Evolutionary conservation across 2,888 invertebrate species (phyloP).

Genomic region (Linyphia triangularis): DNA sequence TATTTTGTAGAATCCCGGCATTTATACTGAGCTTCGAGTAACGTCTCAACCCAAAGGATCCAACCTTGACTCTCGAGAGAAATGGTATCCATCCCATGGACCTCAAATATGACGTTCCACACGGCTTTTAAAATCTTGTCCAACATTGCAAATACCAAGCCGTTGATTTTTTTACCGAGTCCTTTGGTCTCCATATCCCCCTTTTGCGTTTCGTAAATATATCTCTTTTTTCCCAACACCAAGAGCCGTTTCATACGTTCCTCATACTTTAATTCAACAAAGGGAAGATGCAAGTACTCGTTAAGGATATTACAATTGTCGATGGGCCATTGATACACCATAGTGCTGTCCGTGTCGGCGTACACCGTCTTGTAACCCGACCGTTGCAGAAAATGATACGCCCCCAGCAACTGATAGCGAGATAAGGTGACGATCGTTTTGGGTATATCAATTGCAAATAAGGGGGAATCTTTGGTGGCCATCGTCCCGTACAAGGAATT

Average conservation of each 20-base stretch:
- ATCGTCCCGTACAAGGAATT: conserved; percentile 55
- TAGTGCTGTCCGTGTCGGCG: conserved; percentile 47
- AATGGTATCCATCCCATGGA: background rate
- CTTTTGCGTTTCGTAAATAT: conserved; percentile 14
- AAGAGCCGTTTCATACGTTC: conserved; percentile 7
- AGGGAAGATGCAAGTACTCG: conserved; percentile 22
- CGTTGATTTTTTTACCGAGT: conserved; percentile 37
- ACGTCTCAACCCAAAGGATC: conserved; percentile 19
- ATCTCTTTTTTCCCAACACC: conserved; percentile 35
- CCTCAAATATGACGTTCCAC: background rate
- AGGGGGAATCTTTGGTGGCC: conserved; percentile 3
- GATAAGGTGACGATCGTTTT: conserved; percentile 9
- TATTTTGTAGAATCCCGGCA: conserved; percentile 20
- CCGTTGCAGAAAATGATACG: background rate
- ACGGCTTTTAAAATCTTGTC: background rate
- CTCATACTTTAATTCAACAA: conserved; percentile 19
- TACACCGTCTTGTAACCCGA: conserved; percentile 1
- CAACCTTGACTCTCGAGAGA: conserved; percentile 38
- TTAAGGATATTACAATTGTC: background rate
- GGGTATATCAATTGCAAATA: conserved; percentile 30
- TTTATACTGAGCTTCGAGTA: background rate
- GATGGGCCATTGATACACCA: background rate
- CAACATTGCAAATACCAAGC: conserved; percentile 11
- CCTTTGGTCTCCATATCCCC: background rate
- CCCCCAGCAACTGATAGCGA: conserved; percentile 15